phyloP scores from a whole-genome alignment of 2,113 vertebrate genomes.

The Panthera tigris region DNA sequence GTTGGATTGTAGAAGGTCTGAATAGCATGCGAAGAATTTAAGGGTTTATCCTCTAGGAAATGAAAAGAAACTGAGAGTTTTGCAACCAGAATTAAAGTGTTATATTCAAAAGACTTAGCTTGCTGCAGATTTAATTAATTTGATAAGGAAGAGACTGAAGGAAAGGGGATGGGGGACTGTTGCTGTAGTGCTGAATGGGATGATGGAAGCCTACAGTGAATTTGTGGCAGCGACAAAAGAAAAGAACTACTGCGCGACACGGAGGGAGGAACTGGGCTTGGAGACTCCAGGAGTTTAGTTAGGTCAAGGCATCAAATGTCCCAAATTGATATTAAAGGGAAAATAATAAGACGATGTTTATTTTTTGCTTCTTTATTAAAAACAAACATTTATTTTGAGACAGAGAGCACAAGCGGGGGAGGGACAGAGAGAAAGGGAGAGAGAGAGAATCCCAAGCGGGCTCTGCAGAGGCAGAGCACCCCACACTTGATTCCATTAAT shows the following conservation, averaged over 20 bases:
- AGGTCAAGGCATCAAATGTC: neutral
- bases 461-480: too few species aligned
- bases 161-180: neutral
- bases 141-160: neutral
- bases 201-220: neutral
- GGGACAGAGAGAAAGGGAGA: too few species aligned
- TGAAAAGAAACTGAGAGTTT: constrained; percentile 22
- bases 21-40: neutral
- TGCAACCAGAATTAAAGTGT: constrained; percentile 10
- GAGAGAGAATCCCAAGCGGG: too few species aligned
- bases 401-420: too few species aligned
- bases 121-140: neutral
- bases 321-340: neutral
- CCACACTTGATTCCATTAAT: too few species aligned
- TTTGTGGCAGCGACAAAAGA: neutral
- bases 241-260: fast-evolving
- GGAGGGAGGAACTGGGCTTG: neutral
- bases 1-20: neutral
- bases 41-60: constrained; percentile 6
- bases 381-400: too few species aligned
- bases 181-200: neutral
- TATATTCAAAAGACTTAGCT: constrained; percentile 25
- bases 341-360: neutral
- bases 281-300: neutral
- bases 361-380: neutral